A percentile compares a stretch with the other conserved stretches of the same genome.
These are phyloP conservation scores for Lampris incognitus DNA, from an alignment of 2,113 vertebrate genomes.

Conservation along the genomic window DNA sequence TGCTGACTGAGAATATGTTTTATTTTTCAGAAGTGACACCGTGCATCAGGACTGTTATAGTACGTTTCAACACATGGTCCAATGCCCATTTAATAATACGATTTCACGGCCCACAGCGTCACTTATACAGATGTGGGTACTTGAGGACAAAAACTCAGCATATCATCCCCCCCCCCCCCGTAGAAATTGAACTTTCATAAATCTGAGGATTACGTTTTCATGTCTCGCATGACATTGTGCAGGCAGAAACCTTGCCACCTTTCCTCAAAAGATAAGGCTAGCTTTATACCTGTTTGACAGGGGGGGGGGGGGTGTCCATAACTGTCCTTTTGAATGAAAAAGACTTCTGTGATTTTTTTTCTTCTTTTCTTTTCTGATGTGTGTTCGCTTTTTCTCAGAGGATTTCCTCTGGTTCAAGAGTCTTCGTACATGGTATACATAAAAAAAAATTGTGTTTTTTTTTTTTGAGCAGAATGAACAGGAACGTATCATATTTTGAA, in stretches of 20 bases:
- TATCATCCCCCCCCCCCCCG: not conserved
- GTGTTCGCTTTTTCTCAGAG: no score
- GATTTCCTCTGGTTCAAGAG: not conserved
- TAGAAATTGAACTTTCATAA: not conserved
- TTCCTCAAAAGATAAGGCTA: not conserved
- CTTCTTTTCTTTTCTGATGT: no score
- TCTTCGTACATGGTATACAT: no score
- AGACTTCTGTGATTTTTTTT: no score
- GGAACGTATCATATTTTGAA: not conserved
- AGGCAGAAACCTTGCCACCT: no score
- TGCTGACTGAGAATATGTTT: constrained; percentile 6
- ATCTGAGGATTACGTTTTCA: not conserved
- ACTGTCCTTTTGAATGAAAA: no score
- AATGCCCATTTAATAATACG: constrained; percentile 9
- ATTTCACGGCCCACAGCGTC: constrained; percentile 21
- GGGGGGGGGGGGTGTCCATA: no score
- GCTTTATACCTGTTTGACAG: not conserved
- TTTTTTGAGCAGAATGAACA: not conserved
- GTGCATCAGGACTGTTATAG: no score
- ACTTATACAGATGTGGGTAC: not conserved
- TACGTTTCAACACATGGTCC: not conserved
- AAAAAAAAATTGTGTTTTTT: no score
- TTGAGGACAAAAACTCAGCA: not conserved
- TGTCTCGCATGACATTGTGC: not conserved
- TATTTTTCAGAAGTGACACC: not conserved